Evolutionary conservation across 2,113 vertebrate species (phyloP), one percentile per base, ranked within the genome.

Genomic region (Conger conger): DNA sequence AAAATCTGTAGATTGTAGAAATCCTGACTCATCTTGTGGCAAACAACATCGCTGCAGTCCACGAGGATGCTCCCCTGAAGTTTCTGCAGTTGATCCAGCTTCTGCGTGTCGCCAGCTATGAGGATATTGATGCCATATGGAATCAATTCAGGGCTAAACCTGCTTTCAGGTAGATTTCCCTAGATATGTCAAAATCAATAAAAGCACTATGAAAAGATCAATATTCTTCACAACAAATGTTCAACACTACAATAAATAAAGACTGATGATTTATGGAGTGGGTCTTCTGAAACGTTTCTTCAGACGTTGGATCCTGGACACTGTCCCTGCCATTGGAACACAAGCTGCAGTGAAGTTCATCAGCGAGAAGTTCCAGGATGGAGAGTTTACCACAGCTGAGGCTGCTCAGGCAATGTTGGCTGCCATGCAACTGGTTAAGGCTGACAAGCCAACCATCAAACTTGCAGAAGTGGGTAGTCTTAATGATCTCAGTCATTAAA

Each of bases 51-150:
- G 91, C 91, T 0, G 86, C 82, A 80, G 93, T 96, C 86, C 95
- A 95, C 1, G 89, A 92, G 0, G 94, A 97, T 53, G 92, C 94
- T 80, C 94, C 95, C 0, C 78, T 93, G 50, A 96, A 94, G 83
- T 96, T 94, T 88, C 8, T 96, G 83, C 90, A 96, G 86, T 91
- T 98, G 0, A 57, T 94, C 20, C 96, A 97, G 86, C 89, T 96
- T 18, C 84, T 96, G 76, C 94, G 93, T 77, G 7, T 15, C n/a
- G 77, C 90, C 18, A 87, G 68, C 0, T 0, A 37, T 40, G 90
- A 94, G 35, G 83, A 68, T n/a, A 87, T 96, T 17, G 88, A 93
- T 30, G 87, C 87, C 35, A 15, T 95, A 73, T 96, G 93, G 93
- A 91, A 63, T 78, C 91, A 94, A 4, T 88, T 85, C 84, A 91